Percentiles rank a stretch among this genome's conserved stretches.
These are phyloP conservation scores for Lasaia peninsularis DNA, from an alignment of 1,140 invertebrate species.

Conservation along the genomic window DNA sequence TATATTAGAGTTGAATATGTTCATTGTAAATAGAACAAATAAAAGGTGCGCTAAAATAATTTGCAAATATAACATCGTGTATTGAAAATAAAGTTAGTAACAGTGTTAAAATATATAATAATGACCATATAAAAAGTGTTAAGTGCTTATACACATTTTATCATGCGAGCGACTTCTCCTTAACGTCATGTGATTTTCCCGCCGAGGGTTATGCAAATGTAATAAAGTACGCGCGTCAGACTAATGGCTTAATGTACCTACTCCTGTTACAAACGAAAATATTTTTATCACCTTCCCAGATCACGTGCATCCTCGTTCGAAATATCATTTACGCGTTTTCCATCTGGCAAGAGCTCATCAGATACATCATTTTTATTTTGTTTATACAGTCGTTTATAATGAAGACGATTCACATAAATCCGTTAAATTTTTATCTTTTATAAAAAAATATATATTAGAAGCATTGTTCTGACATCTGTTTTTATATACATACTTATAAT, in stretches of 20 bases:
- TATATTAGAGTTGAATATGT: too few species aligned
- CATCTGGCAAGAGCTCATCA: neutral
- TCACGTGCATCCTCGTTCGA: constrained; percentile 22
- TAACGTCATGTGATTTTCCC: constrained; percentile 42
- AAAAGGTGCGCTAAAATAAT: neutral
- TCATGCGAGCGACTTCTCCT: constrained; percentile 10
- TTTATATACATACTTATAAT: too few species aligned
- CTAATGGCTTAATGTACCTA: constrained; percentile 19
- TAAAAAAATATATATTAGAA: too few species aligned
- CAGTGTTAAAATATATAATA: neutral
- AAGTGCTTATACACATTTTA: neutral
- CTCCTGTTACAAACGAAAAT: constrained; percentile 25
- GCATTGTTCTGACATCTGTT: too few species aligned
- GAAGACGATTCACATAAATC: neutral
- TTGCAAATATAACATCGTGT: neutral
- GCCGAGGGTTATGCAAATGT: constrained; percentile 20
- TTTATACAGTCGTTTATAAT: neutral
- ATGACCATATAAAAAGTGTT: constrained; percentile 4
- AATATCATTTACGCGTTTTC: constrained; percentile 1
- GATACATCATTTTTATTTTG: neutral
- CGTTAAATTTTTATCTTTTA: neutral
- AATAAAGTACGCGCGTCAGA: constrained; percentile 33
- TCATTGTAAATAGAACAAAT: too few species aligned
- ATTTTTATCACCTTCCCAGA: constrained; percentile 37
- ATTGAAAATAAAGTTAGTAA: constrained; percentile 1